phyloP scores from a whole-genome alignment of 1,140 invertebrate species.

The Drosophila kanapiae region DNA sequence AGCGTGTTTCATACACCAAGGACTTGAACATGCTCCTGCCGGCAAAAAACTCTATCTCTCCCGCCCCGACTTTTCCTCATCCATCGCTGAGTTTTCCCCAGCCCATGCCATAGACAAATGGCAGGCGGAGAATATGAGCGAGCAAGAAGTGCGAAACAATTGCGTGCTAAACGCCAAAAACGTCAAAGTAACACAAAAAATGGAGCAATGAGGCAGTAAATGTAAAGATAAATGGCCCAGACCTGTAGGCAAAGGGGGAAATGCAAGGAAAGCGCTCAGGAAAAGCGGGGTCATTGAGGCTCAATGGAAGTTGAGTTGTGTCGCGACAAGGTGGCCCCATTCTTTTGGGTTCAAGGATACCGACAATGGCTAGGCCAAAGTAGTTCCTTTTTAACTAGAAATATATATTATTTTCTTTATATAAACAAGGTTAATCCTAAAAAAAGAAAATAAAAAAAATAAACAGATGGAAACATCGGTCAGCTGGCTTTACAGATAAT shows the following conservation, averaged over 20 bases:
- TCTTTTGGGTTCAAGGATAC: slow-evolving; percentile 10
- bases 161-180: slow-evolving; percentile 82
- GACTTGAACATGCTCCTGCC: slow-evolving; percentile 28
- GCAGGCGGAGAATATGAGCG: slow-evolving; percentile 54
- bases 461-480: neutral
- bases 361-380: neutral
- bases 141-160: slow-evolving; percentile 77
- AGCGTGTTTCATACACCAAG: slow-evolving; percentile 62
- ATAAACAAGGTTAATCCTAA: neutral
- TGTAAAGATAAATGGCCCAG: slow-evolving; percentile 73
- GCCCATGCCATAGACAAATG: slow-evolving; percentile 45
- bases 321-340: slow-evolving; percentile 25
- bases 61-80: neutral
- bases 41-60: neutral
- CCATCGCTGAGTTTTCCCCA: neutral
- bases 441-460: neutral
- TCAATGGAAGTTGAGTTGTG: slow-evolving; percentile 22
- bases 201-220: slow-evolving; percentile 62
- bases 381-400: neutral
- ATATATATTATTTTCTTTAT: neutral
- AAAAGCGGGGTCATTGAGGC: slow-evolving; percentile 15
- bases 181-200: slow-evolving; percentile 67
- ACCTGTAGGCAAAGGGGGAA: slow-evolving; percentile 8
- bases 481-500: too few species aligned
- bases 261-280: neutral